Percentiles rank a stretch among this genome's conserved stretches.
Evolutionary conservation across 2,797 vertebrate genomes (phyloP).

Genomic region (Notolabrus celidotus): DNA sequence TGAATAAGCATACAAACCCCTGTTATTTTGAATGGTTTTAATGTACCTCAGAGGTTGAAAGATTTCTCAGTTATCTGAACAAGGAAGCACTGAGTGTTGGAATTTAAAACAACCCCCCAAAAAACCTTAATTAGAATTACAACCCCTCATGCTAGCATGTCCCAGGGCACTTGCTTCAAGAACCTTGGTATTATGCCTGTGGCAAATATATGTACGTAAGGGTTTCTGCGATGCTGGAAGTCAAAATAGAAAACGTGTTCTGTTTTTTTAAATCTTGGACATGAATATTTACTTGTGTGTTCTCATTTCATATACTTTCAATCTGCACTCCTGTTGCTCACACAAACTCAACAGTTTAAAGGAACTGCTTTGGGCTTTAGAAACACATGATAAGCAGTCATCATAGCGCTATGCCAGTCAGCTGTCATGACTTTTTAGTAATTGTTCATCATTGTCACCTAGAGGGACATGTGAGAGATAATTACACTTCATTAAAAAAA

Average conservation of each 20-base stretch:
- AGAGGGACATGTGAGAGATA: conserved; percentile 12
- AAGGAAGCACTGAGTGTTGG: no score
- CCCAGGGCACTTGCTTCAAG: no score
- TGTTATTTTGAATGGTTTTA: background rate
- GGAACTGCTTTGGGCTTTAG: background rate
- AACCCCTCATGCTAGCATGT: background rate
- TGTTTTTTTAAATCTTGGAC: background rate
- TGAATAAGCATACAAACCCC: background rate
- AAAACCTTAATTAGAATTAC: background rate
- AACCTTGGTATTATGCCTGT: background rate
- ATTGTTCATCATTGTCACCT: conserved; percentile 16
- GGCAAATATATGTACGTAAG: background rate
- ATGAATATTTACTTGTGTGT: background rate
- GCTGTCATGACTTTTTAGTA: conserved; percentile 2
- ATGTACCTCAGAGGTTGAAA: background rate
- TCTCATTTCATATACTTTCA: conserved; percentile 2
- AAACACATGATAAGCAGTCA: background rate
- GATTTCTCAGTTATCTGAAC: background rate
- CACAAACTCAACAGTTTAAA: background rate
- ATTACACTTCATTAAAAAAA: background rate
- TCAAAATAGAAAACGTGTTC: background rate
- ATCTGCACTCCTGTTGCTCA: background rate
- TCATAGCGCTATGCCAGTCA: background rate
- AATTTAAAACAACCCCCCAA: no score
- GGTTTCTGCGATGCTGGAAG: background rate